phyloP scores from a whole-genome alignment of 2,797 vertebrate genomes.

The Lepidocolaptes lacrymiger region DNA sequence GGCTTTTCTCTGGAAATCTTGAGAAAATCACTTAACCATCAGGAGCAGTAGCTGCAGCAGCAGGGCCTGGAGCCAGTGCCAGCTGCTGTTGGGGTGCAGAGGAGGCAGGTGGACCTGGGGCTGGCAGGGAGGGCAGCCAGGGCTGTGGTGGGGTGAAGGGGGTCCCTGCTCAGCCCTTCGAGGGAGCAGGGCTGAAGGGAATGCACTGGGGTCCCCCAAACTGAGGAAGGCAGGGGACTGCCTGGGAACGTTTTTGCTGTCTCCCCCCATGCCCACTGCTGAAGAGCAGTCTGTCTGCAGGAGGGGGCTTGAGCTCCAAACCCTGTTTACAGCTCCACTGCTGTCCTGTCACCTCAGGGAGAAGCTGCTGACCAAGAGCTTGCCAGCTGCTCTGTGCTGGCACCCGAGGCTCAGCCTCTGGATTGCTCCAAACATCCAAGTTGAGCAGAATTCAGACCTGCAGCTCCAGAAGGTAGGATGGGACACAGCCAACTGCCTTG shows the following conservation, averaged over 20 bases:
- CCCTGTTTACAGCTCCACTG: neutral
- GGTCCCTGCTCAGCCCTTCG: neutral
- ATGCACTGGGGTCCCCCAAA: neutral
- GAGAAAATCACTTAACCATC: neutral
- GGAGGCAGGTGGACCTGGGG: neutral
- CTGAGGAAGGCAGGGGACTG: neutral
- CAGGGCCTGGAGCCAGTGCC: neutral
- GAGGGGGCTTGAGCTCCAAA: neutral
- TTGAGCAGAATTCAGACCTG: neutral
- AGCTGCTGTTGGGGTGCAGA: neutral
- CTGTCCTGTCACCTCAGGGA: neutral
- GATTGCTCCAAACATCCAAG: too few relatives aligned
- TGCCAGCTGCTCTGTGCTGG: neutral
- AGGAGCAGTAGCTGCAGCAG: neutral
- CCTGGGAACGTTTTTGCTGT: accelerated
- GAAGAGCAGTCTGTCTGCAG: neutral
- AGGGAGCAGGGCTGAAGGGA: neutral
- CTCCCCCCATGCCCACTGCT: accelerated
- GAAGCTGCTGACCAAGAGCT: neutral
- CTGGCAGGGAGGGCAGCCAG: neutral
- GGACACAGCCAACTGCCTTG: neutral
- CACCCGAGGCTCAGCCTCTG: neutral
- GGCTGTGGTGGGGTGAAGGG: neutral
- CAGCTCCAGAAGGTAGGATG: neutral
- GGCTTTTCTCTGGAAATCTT: neutral